Conservation (phyloP, 2,888 invertebrate species). For the Agrochola lota region DNA sequence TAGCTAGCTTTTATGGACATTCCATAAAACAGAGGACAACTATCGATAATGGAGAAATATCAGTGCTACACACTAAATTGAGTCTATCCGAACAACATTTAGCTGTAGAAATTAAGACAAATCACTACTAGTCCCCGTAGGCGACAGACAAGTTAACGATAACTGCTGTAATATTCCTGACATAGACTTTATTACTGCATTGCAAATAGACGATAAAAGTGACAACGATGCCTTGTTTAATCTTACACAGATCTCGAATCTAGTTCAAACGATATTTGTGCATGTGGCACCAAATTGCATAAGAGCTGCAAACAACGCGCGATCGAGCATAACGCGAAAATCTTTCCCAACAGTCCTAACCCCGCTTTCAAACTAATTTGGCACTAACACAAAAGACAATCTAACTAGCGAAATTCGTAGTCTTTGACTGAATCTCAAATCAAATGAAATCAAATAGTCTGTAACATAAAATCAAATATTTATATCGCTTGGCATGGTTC, state of each 20-base stretch:
- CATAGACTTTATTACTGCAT: slow-evolving; percentile 33
- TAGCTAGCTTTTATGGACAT: no score
- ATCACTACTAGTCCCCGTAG: slow-evolving; percentile 35
- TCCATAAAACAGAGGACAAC: slow-evolving; percentile 8
- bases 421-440: slow-evolving; percentile 61
- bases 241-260: slow-evolving; percentile 29
- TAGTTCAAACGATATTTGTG: slow-evolving; percentile 23
- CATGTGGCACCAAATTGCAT: slow-evolving; percentile 40
- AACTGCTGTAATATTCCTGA: slow-evolving; percentile 49
- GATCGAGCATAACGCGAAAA: slow-evolving; percentile 36
- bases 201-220: slow-evolving; percentile 34
- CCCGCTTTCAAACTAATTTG: slow-evolving; percentile 59
- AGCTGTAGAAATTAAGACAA: slow-evolving; percentile 47
- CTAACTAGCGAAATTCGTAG: slow-evolving; percentile 56
- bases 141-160: slow-evolving; percentile 54
- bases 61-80: slow-evolving; percentile 27
- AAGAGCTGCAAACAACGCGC: slow-evolving; percentile 4
- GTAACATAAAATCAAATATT: slow-evolving; percentile 78
- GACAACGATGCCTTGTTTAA: slow-evolving; percentile 48
- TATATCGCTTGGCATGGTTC: slow-evolving; percentile 78
- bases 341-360: slow-evolving; percentile 16
- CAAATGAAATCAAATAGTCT: slow-evolving; percentile 73
- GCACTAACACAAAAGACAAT: slow-evolving; percentile 61
- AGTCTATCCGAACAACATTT: slow-evolving; percentile 44
- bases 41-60: slow-evolving; percentile 25